These are phyloP conservation scores for Muschampia plurimacula DNA, from an alignment of 2,888 invertebrate species.

Conservation along the genomic window DNA sequence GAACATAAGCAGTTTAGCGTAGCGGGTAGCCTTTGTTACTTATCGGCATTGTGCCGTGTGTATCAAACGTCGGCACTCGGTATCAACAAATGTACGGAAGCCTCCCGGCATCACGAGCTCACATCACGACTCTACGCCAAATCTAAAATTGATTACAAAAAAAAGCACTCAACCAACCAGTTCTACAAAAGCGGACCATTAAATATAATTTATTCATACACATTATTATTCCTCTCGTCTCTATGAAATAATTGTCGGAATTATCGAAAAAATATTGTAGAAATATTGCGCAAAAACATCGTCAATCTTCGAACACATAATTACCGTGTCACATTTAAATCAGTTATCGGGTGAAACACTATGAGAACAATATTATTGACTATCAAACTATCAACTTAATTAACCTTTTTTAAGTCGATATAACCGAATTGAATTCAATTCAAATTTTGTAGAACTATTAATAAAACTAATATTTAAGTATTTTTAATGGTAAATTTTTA, in stretches of 20 bases:
- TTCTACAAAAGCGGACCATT: constrained; percentile 65
- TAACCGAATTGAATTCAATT: not conserved
- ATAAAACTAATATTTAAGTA: not conserved
- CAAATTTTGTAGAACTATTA: not conserved
- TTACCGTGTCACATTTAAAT: constrained; percentile 54
- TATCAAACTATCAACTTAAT: not conserved
- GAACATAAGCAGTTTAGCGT: constrained; percentile 30
- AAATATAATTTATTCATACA: constrained; percentile 74
- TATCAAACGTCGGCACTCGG: constrained; percentile 31
- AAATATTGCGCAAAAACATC: constrained; percentile 46
- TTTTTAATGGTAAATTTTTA: not conserved
- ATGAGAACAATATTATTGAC: constrained; percentile 1
- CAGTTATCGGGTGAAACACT: constrained; percentile 6
- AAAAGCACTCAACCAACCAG: constrained; percentile 60
- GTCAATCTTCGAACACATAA: constrained; percentile 51
- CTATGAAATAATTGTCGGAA: constrained; percentile 54
- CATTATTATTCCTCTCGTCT: constrained; percentile 65
- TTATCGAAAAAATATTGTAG: constrained; percentile 51
- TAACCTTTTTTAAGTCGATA: not conserved
- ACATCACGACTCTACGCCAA: constrained; percentile 78
- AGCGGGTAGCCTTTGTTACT: constrained; percentile 25
- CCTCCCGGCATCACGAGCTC: constrained; percentile 65
- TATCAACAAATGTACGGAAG: constrained; percentile 63
- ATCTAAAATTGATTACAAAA: constrained; percentile 79
- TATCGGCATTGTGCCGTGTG: constrained; percentile 28